phyloP scores from a whole-genome alignment of 2,888 invertebrate species.

The Dynastes tityus region DNA sequence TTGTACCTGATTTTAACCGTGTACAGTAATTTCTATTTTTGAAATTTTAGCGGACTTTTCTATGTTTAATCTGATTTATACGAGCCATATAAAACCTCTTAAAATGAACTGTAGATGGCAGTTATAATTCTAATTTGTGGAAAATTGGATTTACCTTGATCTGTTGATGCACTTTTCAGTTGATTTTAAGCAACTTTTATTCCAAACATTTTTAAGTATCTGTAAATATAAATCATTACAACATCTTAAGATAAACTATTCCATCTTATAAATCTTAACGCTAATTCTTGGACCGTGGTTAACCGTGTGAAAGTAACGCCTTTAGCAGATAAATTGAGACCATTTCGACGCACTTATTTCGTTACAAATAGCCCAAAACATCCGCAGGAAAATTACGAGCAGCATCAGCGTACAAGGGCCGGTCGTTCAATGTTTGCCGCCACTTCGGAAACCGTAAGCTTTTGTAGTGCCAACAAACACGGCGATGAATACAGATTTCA shows the following conservation, averaged over 20 bases:
- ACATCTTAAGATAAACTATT: slow-evolving; percentile 1
- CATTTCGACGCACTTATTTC: slow-evolving; percentile 28
- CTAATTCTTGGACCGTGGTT: slow-evolving; percentile 63
- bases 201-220: no score
- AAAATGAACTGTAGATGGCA: no score
- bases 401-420: slow-evolving; percentile 47
- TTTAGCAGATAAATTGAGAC: slow-evolving; percentile 54
- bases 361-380: slow-evolving; percentile 29
- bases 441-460: not conserved
- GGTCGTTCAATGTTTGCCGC: slow-evolving; percentile 49
- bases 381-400: slow-evolving; percentile 44
- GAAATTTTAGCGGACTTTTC: no score
- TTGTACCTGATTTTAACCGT: no score
- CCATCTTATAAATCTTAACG: not conserved
- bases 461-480: slow-evolving; percentile 31
- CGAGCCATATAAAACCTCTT: no score
- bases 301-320: slow-evolving; percentile 55
- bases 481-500: slow-evolving; percentile 48
- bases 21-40: no score
- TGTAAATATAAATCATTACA: not conserved
- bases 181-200: no score
- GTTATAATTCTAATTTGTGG: no score
- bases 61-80: no score
- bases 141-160: no score
- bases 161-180: no score